A percentile compares a stretch with the other conserved stretches of the same genome.
These are phyloP conservation scores for Hylia prasina DNA, from an alignment of 2,113 vertebrate species.

Conservation along the genomic window DNA sequence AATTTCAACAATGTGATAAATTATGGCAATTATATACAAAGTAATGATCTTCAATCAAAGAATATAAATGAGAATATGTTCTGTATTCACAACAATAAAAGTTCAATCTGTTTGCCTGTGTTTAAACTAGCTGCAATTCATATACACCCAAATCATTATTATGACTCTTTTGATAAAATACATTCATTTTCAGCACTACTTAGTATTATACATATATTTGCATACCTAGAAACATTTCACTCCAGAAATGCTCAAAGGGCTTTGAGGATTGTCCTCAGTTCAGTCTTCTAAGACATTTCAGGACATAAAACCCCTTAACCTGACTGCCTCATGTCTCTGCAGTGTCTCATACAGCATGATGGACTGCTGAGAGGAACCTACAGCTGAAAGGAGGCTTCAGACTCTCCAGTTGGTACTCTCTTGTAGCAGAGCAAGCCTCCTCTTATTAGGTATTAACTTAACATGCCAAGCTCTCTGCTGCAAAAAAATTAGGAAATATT, in stretches of 20 bases:
- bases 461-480: neutral
- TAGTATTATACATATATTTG: neutral
- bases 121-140: conserved; percentile 48
- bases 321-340: fast-evolving
- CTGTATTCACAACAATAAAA: conserved; percentile 53
- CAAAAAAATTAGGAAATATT: neutral
- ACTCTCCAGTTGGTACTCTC: neutral
- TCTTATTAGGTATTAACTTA: neutral
- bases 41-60: conserved; percentile 70
- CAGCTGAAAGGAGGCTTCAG: neutral
- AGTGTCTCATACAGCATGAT: fast-evolving
- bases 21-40: conserved; percentile 75
- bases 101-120: conserved; percentile 18
- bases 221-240: neutral
- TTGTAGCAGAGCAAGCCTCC: neutral
- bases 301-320: neutral
- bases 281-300: neutral
- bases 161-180: conserved; percentile 48
- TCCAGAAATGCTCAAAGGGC: neutral
- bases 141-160: conserved; percentile 40
- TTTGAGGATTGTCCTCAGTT: neutral
- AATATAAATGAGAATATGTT: conserved; percentile 68
- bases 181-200: neutral
- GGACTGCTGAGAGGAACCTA: neutral
- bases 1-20: conserved; percentile 71